These are phyloP conservation scores for Pecten maximus DNA, from an alignment of 2,888 invertebrate genomes.

Conservation along the genomic window DNA sequence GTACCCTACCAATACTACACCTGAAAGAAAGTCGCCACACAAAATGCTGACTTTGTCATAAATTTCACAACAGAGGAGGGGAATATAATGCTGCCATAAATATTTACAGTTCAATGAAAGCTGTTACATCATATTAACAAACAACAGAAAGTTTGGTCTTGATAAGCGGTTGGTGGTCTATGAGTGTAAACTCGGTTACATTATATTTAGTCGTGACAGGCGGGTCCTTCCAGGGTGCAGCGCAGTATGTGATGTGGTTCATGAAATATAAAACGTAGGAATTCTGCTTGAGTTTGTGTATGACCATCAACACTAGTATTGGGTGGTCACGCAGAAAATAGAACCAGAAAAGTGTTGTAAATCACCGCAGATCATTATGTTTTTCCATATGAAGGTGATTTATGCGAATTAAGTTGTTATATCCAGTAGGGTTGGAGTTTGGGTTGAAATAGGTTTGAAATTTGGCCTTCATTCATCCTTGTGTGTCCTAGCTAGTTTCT, in stretches of 20 bases:
- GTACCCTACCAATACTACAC: not conserved
- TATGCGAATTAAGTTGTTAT: no score
- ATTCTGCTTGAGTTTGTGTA: not conserved
- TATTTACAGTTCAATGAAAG: not conserved
- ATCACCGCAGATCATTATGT: not conserved
- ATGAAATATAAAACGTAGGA: not conserved
- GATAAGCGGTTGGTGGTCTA: not conserved
- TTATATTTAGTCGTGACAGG: no score
- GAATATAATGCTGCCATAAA: not conserved
- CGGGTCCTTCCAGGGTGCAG: not conserved
- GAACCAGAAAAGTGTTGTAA: not conserved
- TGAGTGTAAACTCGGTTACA: no score
- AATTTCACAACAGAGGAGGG: not conserved
- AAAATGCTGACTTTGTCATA: conserved; percentile 5
- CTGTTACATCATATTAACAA: not conserved
- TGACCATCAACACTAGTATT: not conserved
- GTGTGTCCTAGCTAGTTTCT: no score
- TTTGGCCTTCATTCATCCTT: no score
- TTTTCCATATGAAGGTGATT: not conserved
- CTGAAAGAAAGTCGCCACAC: not conserved
- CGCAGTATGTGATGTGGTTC: not conserved
- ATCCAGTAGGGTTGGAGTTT: no score
- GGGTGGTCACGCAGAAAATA: not conserved
- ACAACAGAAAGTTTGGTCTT: not conserved
- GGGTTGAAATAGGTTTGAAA: no score